These are phyloP conservation scores for Deilephila elpenor DNA, from an alignment of 2,888 invertebrate species.

Conservation along the genomic window DNA sequence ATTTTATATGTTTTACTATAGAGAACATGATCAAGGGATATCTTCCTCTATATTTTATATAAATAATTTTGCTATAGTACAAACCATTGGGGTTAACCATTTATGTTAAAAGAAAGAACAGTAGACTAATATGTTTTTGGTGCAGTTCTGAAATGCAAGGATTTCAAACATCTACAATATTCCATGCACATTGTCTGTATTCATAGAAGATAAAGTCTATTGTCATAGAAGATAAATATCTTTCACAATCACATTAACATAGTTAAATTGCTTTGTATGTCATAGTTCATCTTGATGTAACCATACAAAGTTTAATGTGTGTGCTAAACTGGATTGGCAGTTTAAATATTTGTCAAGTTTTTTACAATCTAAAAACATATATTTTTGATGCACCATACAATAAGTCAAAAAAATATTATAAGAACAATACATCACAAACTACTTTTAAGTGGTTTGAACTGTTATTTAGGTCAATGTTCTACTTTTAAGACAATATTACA, in stretches of 20 bases:
- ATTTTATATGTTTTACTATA: no score
- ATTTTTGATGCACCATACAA: no score
- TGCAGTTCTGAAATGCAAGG: not conserved
- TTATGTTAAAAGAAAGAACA: no score
- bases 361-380: no score
- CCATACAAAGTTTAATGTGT: not conserved
- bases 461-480: not conserved
- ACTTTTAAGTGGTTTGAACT: not conserved
- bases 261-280: not conserved
- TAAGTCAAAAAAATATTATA: no score
- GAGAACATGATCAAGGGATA: no score
- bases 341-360: not conserved
- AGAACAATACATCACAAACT: no score
- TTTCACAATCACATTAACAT: not conserved
- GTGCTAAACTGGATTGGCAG: not conserved
- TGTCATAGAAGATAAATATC: not conserved
- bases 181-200: not conserved
- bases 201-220: not conserved
- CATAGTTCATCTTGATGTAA: not conserved
- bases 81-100: no score
- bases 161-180: not conserved
- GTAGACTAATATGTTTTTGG: no score
- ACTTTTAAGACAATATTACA: not conserved
- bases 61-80: no score
- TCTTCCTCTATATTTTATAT: no score